A percentile compares a stretch with the other conserved stretches of the same genome.
Conservation (phyloP, 2,888 invertebrate genomes). For the Athalia circularis region DNA sequence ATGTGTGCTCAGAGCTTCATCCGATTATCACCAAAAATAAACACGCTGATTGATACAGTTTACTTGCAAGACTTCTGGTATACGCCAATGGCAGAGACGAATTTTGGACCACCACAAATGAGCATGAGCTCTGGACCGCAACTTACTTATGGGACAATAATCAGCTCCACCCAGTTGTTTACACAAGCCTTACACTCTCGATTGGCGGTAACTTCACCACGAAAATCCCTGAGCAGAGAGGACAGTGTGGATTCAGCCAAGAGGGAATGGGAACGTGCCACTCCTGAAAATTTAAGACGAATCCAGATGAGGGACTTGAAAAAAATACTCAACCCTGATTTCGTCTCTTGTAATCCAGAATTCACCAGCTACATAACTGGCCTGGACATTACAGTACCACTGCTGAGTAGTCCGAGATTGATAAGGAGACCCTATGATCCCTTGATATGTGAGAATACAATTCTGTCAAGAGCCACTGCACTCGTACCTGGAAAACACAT, state of each 20-base stretch:
- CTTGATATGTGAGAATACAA: constrained; percentile 71
- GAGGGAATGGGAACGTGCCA: constrained; percentile 70
- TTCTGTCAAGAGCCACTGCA: constrained; percentile 69
- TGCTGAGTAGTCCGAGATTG: constrained; percentile 68
- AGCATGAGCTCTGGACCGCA: constrained; percentile 69
- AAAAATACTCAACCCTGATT: constrained; percentile 63
- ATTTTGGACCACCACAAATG: constrained; percentile 72
- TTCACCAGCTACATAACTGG: constrained; percentile 66
- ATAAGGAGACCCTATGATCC: constrained; percentile 71
- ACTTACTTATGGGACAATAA: constrained; percentile 70
- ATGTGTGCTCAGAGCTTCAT: constrained; percentile 70
- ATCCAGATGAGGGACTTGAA: constrained; percentile 68
- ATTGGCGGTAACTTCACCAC: constrained; percentile 44
- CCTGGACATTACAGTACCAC: constrained; percentile 65
- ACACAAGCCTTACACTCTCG: constrained; percentile 69
- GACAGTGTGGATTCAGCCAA: constrained; percentile 68
- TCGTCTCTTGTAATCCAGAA: constrained; percentile 31
- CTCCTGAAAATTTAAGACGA: constrained; percentile 66
- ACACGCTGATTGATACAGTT: constrained; percentile 70
- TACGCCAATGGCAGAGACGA: constrained; percentile 71
- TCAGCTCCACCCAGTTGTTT: constrained; percentile 71
- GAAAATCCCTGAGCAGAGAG: constrained; percentile 49
- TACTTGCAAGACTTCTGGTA: constrained; percentile 71
- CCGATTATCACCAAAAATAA: constrained; percentile 68
- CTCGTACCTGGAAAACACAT: constrained; percentile 56